Evolutionary conservation across 2,888 invertebrate genomes (phyloP).

Genomic region (Dryobotodes eremita): DNA sequence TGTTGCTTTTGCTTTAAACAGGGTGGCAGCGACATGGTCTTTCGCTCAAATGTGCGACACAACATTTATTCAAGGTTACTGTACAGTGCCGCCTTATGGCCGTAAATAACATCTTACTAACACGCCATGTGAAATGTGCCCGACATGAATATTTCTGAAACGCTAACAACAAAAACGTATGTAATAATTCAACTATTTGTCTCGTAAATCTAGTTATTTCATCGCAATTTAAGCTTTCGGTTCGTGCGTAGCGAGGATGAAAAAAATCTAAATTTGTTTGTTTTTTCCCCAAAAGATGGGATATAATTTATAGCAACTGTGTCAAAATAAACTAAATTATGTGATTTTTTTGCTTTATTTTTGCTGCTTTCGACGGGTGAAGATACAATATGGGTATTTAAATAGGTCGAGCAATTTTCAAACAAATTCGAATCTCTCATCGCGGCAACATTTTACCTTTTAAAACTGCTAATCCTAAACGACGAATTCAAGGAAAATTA

Average conservation of each 20-base stretch:
- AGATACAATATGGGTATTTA: neutral
- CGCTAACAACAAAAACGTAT: constrained; percentile 30
- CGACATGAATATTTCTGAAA: constrained; percentile 39
- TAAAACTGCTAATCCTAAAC: too few species aligned
- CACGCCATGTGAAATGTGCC: constrained; percentile 43
- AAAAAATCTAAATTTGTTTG: constrained; percentile 16
- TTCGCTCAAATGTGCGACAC: neutral
- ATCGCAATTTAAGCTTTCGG: constrained; percentile 23
- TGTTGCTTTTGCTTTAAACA: too few species aligned
- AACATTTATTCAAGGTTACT: constrained; percentile 38
- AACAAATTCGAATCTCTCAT: neutral
- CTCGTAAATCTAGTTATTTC: constrained; percentile 52
- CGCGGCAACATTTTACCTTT: neutral
- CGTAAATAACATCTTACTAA: constrained; percentile 50
- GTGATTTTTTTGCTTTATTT: too few species aligned
- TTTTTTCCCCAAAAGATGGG: neutral
- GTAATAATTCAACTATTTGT: constrained; percentile 48
- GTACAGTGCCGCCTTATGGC: constrained; percentile 10
- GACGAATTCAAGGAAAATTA: neutral
- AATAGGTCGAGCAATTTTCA: neutral
- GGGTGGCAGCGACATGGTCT: too few species aligned
- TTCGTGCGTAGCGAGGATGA: neutral
- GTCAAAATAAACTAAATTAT: too few species aligned
- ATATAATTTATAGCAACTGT: neutral
- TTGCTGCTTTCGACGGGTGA: too few species aligned